Base-by-base conservation (phyloP, 2,113 vertebrate species). In the Protobothrops flavoviridis region DNA sequence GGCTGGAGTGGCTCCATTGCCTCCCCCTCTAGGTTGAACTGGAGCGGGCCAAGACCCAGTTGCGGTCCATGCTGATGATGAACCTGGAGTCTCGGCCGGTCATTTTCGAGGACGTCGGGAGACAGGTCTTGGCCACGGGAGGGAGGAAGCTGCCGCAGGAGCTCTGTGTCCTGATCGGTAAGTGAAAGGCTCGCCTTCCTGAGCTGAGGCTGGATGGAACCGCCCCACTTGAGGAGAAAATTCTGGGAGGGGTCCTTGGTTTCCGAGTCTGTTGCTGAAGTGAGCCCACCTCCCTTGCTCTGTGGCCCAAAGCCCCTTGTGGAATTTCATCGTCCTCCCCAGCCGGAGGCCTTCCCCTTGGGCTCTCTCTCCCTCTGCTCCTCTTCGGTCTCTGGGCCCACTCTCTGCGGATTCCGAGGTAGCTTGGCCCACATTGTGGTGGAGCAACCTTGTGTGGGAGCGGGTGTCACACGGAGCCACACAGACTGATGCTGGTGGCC, bases 21-120 rank as follows among this genome's bases (percentile, higher is more conserved):
- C 85, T 95, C 11, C 0, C 69, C 57, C 48, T 29, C 1, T 96
- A 99, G 99, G 98, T 98, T 94, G 99, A 99, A 95, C 97, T 99
- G 61, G 99, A 99, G 92, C 4, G 45, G 45, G 45, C 45, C 0
- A 99, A 99, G 97, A 99, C 99, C 0, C 99, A 99, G 96, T 98
- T 99, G 6, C 99, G 39, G 39, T 39, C 39, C 39, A 39, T 99
- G 99, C 97, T 99, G 59, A 99, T 99, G 99, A 99, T 99, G 99
- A 99, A 99, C 97, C 97, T 99, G 0, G 99, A 99, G 96, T 98
- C 99, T 0, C 97, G 99, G 92, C 99, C 99, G 0, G 99, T 99
- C 52, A 98, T 99, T 93, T 99, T 99, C 6, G 99, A 99, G 96
- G 99, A 99, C 0, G 99, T 99, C 0, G 99, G 99, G 29, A 98